Percentiles rank a stretch among this genome's conserved stretches.
Evolutionary conservation across 2,888 invertebrate species (phyloP).

Genomic region (Rhabditophanes sp.): DNA sequence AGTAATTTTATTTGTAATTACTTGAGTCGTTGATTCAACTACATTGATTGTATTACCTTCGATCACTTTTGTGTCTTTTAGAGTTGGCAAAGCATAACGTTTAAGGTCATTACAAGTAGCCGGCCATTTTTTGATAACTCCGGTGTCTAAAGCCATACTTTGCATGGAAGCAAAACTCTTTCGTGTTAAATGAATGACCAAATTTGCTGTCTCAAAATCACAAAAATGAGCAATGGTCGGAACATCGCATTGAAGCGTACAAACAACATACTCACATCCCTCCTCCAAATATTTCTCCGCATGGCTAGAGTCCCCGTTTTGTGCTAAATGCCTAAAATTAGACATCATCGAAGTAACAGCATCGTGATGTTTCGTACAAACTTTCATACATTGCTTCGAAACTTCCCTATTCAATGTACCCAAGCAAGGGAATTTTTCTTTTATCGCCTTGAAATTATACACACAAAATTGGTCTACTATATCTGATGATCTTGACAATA

Average conservation of each 20-base stretch:
- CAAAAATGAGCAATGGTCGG: conserved; percentile 36
- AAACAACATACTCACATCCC: conserved; percentile 38
- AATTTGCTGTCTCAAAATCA: conserved; percentile 30
- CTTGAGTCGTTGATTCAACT: no score
- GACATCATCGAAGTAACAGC: conserved; percentile 25
- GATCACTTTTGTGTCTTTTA: no score
- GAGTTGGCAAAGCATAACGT: conserved; percentile 30
- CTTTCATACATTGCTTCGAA: conserved; percentile 26
- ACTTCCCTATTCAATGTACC: conserved; percentile 17
- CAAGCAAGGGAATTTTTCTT: conserved; percentile 33
- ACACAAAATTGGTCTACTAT: conserved; percentile 41
- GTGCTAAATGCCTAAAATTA: conserved; percentile 25
- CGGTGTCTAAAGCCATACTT: conserved; percentile 36
- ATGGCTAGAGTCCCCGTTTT: conserved; percentile 31
- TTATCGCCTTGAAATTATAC: conserved; percentile 32
- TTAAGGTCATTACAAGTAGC: conserved; percentile 34
- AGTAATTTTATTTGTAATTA: no score
- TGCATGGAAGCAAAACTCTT: conserved; percentile 34
- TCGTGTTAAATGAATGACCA: conserved; percentile 25
- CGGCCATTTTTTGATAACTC: conserved; percentile 41
- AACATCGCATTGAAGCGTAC: conserved; percentile 37
- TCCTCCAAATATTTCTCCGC: conserved; percentile 35
- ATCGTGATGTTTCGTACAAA: conserved; percentile 33
- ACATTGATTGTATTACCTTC: no score
- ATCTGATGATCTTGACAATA: conserved; percentile 28